Conservation (phyloP, 2,113 vertebrate species). For the Gavialis gangeticus region DNA sequence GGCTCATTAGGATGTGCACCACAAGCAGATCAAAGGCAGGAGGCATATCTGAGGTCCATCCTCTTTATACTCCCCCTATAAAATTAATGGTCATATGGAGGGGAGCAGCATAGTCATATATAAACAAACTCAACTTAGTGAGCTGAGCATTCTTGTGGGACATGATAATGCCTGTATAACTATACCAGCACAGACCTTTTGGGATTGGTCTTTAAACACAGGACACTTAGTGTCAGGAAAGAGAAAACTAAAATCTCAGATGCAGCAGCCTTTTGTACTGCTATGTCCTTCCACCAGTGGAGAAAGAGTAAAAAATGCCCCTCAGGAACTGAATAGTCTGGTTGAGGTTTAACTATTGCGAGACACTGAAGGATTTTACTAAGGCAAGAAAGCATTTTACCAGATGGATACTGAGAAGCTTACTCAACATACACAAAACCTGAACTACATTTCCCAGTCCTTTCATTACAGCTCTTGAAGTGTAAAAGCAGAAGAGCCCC, state of each 20-base stretch:
- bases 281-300: neutral
- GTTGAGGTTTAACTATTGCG: neutral
- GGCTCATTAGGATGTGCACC: neutral
- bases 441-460: neutral
- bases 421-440: neutral
- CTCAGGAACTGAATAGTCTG: neutral
- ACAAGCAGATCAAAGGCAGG: constrained; percentile 60
- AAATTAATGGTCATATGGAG: constrained; percentile 59
- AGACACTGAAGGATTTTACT: neutral
- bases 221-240: accelerated
- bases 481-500: neutral
- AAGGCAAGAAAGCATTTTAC: constrained; percentile 23
- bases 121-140: neutral
- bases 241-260: neutral
- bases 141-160: constrained; percentile 17
- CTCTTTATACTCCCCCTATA: constrained; percentile 42
- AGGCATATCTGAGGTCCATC: neutral
- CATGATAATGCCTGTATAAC: neutral
- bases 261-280: neutral
- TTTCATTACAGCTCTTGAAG: neutral
- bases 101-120: neutral
- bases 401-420: neutral
- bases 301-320: neutral
- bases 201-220: neutral
- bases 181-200: neutral